A percentile compares a stretch with the other conserved stretches of the same genome.
Conservation (phyloP, 2,797 vertebrate genomes). For the Sebastolobus alascanus region DNA sequence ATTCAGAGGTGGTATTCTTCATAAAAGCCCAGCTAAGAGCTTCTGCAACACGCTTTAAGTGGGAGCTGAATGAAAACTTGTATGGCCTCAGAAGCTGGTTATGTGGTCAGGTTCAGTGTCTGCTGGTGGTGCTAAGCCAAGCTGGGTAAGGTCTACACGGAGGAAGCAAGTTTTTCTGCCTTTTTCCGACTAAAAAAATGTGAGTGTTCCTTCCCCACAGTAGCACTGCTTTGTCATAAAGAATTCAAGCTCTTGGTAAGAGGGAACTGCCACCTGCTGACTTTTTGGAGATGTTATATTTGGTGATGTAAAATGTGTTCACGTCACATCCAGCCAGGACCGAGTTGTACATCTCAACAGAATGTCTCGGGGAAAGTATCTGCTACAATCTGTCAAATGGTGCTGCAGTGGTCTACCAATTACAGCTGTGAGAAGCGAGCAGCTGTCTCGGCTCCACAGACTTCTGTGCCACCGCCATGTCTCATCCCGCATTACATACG, state of each 20-base stretch:
- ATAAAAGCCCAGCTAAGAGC: conserved; percentile 51
- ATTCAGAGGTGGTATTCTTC: conserved; percentile 32
- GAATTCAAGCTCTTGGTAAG: conserved; percentile 49
- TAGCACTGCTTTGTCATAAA: conserved; percentile 51
- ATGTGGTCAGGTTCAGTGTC: conserved; percentile 22
- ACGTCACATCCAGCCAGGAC: conserved; percentile 67
- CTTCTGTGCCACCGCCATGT: conserved; percentile 51
- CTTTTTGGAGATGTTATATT: conserved; percentile 72
- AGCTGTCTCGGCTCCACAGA: conserved; percentile 70
- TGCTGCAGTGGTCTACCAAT: conserved; percentile 76
- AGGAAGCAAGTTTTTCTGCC: conserved; percentile 20
- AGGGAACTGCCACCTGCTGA: conserved; percentile 65
- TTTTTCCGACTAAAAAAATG: conserved; percentile 23
- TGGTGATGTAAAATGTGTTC: conserved; percentile 75
- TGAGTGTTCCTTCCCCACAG: conserved; percentile 18
- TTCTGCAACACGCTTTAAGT: conserved; percentile 44
- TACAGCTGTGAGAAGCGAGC: conserved; percentile 74
- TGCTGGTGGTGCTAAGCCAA: neutral
- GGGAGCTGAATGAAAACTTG: conserved; percentile 29
- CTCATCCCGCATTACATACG: conserved; percentile 67
- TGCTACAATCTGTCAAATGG: conserved; percentile 72
- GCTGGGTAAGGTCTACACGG: conserved; percentile 8
- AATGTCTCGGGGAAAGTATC: conserved; percentile 68
- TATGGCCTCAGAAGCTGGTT: conserved; percentile 3
- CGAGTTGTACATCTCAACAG: conserved; percentile 71